Conservation (phyloP, 2,888 invertebrate species). For the Dendrolimus pini region DNA sequence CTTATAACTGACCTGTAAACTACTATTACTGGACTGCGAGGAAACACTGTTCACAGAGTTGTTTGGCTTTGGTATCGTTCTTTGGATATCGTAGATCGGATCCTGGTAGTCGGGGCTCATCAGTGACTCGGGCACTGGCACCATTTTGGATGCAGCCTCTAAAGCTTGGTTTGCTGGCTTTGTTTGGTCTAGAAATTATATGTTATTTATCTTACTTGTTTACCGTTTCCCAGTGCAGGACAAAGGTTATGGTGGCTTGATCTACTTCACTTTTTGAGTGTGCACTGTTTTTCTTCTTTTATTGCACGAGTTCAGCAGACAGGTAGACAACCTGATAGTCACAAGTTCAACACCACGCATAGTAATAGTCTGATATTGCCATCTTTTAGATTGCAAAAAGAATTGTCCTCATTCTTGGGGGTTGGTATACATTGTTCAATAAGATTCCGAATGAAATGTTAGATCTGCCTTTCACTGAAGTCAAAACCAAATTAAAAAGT, state of each 20-base stretch:
- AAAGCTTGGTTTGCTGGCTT: conserved; percentile 75
- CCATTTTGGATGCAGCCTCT: conserved; percentile 90
- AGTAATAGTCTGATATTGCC: no score
- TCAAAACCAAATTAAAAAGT: no score
- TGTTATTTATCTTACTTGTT: conserved; percentile 23
- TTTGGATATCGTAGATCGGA: conserved; percentile 65
- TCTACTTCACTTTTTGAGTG: no score
- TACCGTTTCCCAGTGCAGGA: conserved; percentile 28
- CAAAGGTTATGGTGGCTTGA: conserved; percentile 32
- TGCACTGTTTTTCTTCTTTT: no score
- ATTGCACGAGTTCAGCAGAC: no score
- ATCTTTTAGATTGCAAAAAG: no score
- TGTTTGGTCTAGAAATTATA: conserved; percentile 19
- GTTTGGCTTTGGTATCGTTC: conserved; percentile 43
- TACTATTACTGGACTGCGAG: conserved; percentile 56
- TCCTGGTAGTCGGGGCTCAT: conserved; percentile 89
- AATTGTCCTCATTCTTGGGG: no score
- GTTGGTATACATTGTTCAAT: no score
- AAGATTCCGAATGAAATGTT: no score
- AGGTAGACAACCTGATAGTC: no score
- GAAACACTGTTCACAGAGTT: conserved; percentile 38
- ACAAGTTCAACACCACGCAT: no score
- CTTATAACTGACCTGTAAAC: conserved; percentile 22
- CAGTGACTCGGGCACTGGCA: conserved; percentile 90
- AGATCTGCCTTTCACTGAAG: no score